These are phyloP conservation scores for Nibea coibor DNA, from an alignment of 2,113 vertebrate genomes.

Conservation along the genomic window DNA sequence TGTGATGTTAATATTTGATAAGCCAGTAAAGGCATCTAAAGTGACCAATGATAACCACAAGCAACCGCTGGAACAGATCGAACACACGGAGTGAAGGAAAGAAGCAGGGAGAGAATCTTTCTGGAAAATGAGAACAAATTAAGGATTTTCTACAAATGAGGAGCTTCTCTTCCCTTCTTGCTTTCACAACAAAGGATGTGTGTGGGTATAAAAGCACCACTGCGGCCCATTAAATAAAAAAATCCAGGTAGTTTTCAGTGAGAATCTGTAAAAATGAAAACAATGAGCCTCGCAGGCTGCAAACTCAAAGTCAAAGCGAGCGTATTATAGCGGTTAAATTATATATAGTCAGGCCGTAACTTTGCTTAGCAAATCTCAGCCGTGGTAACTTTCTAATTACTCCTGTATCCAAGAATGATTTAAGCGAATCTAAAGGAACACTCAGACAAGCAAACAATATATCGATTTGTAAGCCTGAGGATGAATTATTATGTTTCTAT, in stretches of 20 bases:
- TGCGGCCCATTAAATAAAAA: not conserved
- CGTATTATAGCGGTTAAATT: not conserved
- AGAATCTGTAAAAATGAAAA: not conserved
- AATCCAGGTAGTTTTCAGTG: not conserved
- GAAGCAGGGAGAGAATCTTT: not conserved
- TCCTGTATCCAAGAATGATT: not conserved
- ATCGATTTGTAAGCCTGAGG: not conserved
- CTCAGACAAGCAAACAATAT: not conserved
- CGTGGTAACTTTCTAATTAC: not conserved
- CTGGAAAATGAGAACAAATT: not conserved
- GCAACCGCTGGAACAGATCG: constrained; percentile 17
- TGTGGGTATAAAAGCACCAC: not conserved
- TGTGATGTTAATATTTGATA: constrained; percentile 62
- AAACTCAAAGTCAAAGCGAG: not conserved
- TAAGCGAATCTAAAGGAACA: not conserved
- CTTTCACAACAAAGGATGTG: not conserved
- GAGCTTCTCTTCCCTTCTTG: not conserved
- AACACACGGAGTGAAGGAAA: not conserved
- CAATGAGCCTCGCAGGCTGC: not conserved
- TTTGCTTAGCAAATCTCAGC: not conserved
- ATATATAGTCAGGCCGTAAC: too few species aligned
- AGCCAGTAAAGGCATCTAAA: constrained; percentile 52
- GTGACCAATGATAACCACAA: constrained; percentile 49
- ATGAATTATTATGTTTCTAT: not conserved
- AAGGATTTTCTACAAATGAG: not conserved